A percentile compares a stretch with the other conserved stretches of the same genome.
These are phyloP conservation scores for Ladona fulva DNA, from an alignment of 1,140 invertebrate genomes.

Conservation along the genomic window DNA sequence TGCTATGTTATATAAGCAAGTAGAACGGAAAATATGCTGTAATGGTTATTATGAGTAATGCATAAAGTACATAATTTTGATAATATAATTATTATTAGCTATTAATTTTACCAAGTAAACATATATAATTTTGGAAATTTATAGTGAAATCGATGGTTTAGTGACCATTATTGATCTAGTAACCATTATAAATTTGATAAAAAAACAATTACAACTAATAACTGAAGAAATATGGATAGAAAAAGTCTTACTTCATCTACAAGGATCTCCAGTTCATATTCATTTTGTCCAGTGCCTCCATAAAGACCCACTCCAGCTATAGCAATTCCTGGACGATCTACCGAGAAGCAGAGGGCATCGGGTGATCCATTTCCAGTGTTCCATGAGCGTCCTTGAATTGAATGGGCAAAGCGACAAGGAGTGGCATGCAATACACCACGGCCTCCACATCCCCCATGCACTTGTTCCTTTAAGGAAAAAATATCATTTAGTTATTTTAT, in stretches of 20 bases:
- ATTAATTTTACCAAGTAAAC: too few species aligned
- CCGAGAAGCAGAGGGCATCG: conserved; percentile 91
- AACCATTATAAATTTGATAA: too few species aligned
- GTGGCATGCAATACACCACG: conserved; percentile 69
- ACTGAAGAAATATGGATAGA: not conserved
- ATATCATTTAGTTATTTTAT: not conserved
- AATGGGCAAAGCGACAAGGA: conserved; percentile 80
- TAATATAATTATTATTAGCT: too few species aligned
- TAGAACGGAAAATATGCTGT: too few species aligned
- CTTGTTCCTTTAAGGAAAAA: conserved; percentile 44
- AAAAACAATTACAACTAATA: not conserved
- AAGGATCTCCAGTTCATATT: conserved; percentile 85
- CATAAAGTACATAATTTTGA: too few species aligned
- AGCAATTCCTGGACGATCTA: conserved; percentile 80
- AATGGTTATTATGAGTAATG: too few species aligned
- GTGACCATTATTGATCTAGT: too few species aligned
- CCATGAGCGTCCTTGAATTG: conserved; percentile 84
- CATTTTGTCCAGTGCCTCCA: conserved; percentile 74
- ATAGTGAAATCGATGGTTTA: too few species aligned
- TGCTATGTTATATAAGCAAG: too few species aligned
- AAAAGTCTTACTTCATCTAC: conserved; percentile 52
- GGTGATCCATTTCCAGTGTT: conserved; percentile 94
- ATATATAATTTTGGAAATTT: too few species aligned
- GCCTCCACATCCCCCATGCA: conserved; percentile 49
- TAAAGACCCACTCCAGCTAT: conserved; percentile 80